Evolutionary conservation across 2,113 vertebrate species (phyloP).

Genomic region (Ivindomyrus marchei): DNA sequence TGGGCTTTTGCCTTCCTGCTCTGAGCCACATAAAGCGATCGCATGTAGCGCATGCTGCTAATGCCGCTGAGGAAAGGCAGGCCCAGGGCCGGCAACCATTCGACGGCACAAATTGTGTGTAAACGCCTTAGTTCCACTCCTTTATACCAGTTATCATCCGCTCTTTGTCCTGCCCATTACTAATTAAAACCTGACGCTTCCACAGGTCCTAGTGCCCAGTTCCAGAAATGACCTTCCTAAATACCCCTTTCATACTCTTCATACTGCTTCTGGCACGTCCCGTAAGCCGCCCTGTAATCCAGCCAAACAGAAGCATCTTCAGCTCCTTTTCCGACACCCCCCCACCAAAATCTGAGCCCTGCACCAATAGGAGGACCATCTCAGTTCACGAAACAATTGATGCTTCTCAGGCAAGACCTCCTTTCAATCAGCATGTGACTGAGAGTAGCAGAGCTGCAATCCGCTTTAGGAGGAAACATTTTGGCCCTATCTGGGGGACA

Average conservation of each 20-base stretch:
- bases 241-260: neutral
- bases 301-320: neutral
- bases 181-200: conserved; percentile 20
- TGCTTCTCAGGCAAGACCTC: neutral
- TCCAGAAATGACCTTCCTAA: conserved; percentile 7
- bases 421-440: neutral
- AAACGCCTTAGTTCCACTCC: conserved; percentile 26
- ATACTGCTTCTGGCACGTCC: conserved; percentile 1
- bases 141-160: neutral
- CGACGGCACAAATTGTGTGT: conserved; percentile 7
- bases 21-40: neutral
- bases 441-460: neutral
- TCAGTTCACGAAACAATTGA: neutral
- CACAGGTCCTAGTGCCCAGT: neutral
- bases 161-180: conserved; percentile 1
- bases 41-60: neutral
- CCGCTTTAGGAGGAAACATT: neutral
- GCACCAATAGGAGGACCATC: neutral
- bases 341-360: neutral
- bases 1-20: neutral
- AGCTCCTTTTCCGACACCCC: neutral
- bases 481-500: neutral
- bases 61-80: neutral
- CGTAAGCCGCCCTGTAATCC: conserved; percentile 19
- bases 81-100: neutral